phyloP scores from a whole-genome alignment of 2,797 vertebrate species.

The Coilia nasus region DNA sequence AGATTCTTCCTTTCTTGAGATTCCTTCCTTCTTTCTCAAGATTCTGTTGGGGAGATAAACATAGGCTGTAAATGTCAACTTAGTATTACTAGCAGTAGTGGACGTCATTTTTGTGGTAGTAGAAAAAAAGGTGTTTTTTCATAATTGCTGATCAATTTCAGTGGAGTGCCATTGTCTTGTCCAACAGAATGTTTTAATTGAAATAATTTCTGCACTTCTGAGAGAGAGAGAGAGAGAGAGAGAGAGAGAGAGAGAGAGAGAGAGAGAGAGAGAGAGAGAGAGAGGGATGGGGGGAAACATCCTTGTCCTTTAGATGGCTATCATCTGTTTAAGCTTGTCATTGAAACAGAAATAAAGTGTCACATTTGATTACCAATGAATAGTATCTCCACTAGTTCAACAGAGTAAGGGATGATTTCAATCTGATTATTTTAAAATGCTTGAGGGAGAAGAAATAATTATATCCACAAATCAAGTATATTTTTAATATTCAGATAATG shows the following conservation, averaged over 20 bases:
- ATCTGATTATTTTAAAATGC: conserved; percentile 80
- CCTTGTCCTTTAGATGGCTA: neutral
- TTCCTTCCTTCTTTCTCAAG: neutral
- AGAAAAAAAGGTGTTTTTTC: neutral
- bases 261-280: neutral
- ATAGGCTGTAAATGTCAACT: too few relatives aligned
- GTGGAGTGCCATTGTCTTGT: neutral
- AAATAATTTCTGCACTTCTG: neutral
- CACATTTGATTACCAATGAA: conserved; percentile 78
- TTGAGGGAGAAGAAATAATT: conserved; percentile 79
- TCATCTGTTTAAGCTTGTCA: conserved; percentile 10
- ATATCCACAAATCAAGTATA: conserved; percentile 80
- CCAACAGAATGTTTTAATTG: neutral
- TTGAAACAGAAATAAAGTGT: conserved; percentile 76
- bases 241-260: neutral
- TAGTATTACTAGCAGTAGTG: too few relatives aligned
- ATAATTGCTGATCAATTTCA: neutral
- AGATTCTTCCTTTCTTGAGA: too few relatives aligned
- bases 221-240: too few relatives aligned
- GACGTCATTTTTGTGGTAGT: too few relatives aligned
- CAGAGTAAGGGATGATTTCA: conserved; percentile 80
- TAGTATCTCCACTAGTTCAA: conserved; percentile 74
- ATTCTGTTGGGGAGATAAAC: neutral
- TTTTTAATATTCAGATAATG: conserved; percentile 68
- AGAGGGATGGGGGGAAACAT: neutral